These are phyloP conservation scores for Tipula unca DNA, from an alignment of 2,888 invertebrate genomes.

Conservation along the genomic window DNA sequence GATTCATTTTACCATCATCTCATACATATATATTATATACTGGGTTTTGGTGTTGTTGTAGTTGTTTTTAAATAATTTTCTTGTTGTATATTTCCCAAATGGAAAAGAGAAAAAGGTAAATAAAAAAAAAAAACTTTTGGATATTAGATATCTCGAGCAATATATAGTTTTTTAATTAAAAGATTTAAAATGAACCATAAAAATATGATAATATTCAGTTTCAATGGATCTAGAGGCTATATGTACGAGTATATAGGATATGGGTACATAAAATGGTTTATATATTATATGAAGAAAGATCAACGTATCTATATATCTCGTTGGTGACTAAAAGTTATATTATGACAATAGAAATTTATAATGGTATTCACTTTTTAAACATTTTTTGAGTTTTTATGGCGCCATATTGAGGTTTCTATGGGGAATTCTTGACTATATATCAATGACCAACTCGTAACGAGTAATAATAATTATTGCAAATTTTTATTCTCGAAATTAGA, in stretches of 20 bases:
- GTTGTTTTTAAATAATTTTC: background rate
- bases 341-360: background rate
- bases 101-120: background rate
- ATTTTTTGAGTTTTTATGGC: no score
- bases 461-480: no score
- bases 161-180: background rate
- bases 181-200: background rate
- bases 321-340: background rate
- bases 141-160: background rate
- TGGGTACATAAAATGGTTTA: background rate
- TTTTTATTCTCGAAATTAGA: no score
- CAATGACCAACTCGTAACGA: no score
- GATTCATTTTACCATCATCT: background rate
- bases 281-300: background rate
- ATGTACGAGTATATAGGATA: background rate
- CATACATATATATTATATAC: background rate
- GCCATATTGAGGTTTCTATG: no score
- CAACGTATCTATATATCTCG: background rate
- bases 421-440: no score
- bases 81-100: background rate
- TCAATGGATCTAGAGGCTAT: background rate
- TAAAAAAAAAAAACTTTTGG: background rate
- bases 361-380: no score
- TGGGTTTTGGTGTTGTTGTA: background rate
- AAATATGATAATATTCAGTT: background rate